Evolutionary conservation across 2,113 vertebrate genomes (phyloP).

Genomic region (Nothoprocta perdicaria): DNA sequence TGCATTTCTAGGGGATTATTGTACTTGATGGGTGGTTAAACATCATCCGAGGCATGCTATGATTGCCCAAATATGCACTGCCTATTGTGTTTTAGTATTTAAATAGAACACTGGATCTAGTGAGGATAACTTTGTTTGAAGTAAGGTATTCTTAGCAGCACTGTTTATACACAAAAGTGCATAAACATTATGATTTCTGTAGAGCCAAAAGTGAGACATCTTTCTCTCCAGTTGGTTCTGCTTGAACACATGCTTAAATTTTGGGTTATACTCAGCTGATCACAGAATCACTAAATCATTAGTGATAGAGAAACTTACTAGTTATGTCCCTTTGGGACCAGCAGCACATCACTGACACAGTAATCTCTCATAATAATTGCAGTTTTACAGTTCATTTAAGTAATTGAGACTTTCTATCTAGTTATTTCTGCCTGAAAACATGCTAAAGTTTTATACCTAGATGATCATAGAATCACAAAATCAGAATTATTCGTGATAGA

Average conservation of each 20-base stretch:
- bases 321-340: background rate
- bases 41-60: conserved; percentile 51
- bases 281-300: conserved; percentile 1
- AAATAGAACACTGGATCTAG: conserved; percentile 48
- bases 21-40: conserved; percentile 60
- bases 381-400: conserved; percentile 31
- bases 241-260: background rate
- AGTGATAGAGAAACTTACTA: conserved; percentile 51
- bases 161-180: conserved; percentile 27
- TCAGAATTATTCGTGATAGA: conserved; percentile 47
- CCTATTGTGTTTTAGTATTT: conserved; percentile 62
- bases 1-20: conserved; percentile 70
- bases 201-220: conserved; percentile 26
- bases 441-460: background rate
- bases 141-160: conserved; percentile 45
- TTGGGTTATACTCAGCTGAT: conserved; percentile 1
- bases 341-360: background rate
- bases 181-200: conserved; percentile 50
- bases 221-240: conserved; percentile 16
- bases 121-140: conserved; percentile 65
- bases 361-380: conserved; percentile 36
- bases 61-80: conserved; percentile 68
- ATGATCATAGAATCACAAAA: conserved; percentile 50
- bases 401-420: conserved; percentile 57
- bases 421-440: conserved; percentile 58